These are phyloP conservation scores for Choristoneura rosaceana DNA, from an alignment of 2,888 invertebrate species.

Conservation along the genomic window DNA sequence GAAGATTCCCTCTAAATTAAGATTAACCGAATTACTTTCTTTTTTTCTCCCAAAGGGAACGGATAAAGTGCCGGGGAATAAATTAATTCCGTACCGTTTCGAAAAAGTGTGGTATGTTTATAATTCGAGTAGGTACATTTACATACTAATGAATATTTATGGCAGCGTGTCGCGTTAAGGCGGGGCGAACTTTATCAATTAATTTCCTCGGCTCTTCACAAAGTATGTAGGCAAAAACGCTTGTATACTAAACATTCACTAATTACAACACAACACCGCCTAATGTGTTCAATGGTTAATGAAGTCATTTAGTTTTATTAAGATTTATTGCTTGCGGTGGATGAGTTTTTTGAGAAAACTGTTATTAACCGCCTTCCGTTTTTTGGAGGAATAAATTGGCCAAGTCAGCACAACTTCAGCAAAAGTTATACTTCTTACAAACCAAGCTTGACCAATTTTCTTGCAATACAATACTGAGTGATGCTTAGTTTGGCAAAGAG, in stretches of 20 bases:
- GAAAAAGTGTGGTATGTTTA: conserved; percentile 40
- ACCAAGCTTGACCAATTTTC: no score
- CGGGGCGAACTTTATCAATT: conserved; percentile 46
- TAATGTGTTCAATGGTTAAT: conserved; percentile 28
- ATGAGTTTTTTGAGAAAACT: not conserved
- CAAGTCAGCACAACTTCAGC: no score
- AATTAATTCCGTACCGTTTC: conserved; percentile 21
- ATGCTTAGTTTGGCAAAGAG: no score
- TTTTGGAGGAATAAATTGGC: no score
- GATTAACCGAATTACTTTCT: conserved; percentile 30
- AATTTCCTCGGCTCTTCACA: conserved; percentile 40
- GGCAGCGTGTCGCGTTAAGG: conserved; percentile 42
- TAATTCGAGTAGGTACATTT: conserved; percentile 48
- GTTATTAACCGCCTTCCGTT: not conserved
- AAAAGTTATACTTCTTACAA: no score
- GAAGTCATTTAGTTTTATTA: conserved; percentile 30
- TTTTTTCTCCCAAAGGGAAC: conserved; percentile 14
- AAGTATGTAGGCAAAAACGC: conserved; percentile 54
- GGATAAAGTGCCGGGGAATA: conserved; percentile 16
- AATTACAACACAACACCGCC: conserved; percentile 44
- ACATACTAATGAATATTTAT: conserved; percentile 62
- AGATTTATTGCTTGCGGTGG: conserved; percentile 9
- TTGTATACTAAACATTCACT: conserved; percentile 48
- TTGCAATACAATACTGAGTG: no score
- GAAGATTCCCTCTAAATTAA: conserved; percentile 20